Base-by-base conservation (phyloP, 2,888 invertebrate genomes). In the Netelia virgata region DNA sequence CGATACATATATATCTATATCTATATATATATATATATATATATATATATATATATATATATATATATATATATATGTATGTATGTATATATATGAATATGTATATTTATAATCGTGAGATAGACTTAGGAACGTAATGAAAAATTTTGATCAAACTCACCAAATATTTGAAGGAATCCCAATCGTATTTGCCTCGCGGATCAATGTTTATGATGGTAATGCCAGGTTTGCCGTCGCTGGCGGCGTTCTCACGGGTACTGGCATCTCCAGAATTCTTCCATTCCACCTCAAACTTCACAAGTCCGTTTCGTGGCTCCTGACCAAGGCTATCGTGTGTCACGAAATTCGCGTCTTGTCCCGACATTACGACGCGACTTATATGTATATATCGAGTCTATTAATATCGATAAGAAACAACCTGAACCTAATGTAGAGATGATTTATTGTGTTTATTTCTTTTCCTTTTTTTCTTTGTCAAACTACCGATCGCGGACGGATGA, bases 281-380 rank as follows among this genome's bases (percentile, higher is more conserved):
- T 63, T 61, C 18, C 9, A 83, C 61, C 55, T 10, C 23, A 28
- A 82, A 73, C 47, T 50, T 53, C 63, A 16, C 11, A 36, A 16
- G 23, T 16, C 1, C 74, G 41, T 36, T 41, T 57, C 57, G 57
- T 72, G 57, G 70, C 70, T 61, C 43, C n/a, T 43, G 64, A 70
- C 76, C 82, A 82, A 61, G 28, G 63, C 53, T 55, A 64, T 75
- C 69, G 75, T 81, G 81, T 75, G 63, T 75, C 75, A 81, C 63
- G 55, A 23, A 43, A 63, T 69, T 81, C 43, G 74, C 61, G 50
- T 81, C 53, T 69, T 23, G 63, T 55, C 14, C 57, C 77, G 77
- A 77, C 77, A 77, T 77, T 69, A 59, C 77, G 23, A 28, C 64
- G 82, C 75, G 76, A 59, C 70, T 70, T 66, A n/a, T 70, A 70